phyloP scores from a whole-genome alignment of 2,888 invertebrate genomes.

The Rotaria sp. region DNA sequence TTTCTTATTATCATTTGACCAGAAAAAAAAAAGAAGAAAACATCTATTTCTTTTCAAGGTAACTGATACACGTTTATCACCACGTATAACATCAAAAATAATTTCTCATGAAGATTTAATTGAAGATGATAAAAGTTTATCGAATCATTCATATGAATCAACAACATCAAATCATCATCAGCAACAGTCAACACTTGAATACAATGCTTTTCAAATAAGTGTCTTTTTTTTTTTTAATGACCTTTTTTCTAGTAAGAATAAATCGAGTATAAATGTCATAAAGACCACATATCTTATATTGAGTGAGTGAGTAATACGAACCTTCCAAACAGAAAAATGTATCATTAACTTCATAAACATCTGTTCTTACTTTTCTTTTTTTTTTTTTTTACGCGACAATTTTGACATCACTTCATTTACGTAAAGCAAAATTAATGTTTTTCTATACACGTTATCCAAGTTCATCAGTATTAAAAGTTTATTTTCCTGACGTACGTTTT shows the following conservation, averaged over 20 bases:
- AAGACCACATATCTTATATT: background rate
- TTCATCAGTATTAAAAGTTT: conserved; percentile 96
- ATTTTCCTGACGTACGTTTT: conserved; percentile 99
- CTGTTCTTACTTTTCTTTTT: background rate
- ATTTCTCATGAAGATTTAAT: background rate
- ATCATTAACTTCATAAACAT: conserved; percentile 5
- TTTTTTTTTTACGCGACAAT: conserved; percentile 31
- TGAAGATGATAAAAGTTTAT: background rate
- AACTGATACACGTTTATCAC: conserved; percentile 5
- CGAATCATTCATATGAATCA: background rate
- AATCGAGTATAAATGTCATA: background rate
- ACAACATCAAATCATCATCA: background rate
- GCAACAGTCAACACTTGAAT: background rate
- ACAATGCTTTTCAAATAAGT: conserved; percentile 7
- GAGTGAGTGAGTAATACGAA: background rate
- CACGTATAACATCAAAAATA: background rate
- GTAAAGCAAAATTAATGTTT: conserved; percentile 99
- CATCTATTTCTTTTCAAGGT: background rate
- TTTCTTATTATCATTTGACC: background rate
- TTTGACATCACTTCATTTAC: conserved; percentile 96
- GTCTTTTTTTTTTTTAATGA: background rate
- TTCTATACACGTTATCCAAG: conserved; percentile 99
- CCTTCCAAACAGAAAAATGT: background rate
- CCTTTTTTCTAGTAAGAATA: conserved; percentile 11
- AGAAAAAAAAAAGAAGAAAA: too few species aligned